Conservation (phyloP, 1,140 invertebrate species). For the Augochlora pura region DNA sequence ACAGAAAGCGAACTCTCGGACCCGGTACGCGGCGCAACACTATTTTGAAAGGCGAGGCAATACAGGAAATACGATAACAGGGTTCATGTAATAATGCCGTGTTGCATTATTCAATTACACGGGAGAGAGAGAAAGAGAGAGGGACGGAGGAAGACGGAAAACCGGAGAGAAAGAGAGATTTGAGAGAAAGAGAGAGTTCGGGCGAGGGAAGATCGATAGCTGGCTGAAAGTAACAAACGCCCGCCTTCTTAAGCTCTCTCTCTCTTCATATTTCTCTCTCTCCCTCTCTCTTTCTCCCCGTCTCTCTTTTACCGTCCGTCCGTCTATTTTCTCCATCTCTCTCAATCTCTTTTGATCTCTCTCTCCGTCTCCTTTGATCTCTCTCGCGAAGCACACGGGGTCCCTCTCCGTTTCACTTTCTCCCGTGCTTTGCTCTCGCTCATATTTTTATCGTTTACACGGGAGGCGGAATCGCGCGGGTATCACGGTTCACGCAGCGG, state of each 20-base stretch:
- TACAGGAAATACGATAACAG: constrained; percentile 40
- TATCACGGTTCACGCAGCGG: constrained; percentile 10
- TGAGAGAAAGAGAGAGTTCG: background rate
- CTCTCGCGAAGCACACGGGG: too few relatives aligned
- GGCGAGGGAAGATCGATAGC: too few relatives aligned
- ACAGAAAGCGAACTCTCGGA: too few relatives aligned
- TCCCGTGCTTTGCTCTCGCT: background rate
- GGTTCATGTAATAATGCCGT: constrained; percentile 37
- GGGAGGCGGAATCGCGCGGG: background rate
- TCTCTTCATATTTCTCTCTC: background rate
- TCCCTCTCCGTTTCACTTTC: too few relatives aligned
- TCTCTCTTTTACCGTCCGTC: background rate
- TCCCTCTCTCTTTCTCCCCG: background rate
- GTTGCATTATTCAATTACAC: constrained; percentile 29
- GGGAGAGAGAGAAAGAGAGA: too few relatives aligned
- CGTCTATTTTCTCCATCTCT: background rate
- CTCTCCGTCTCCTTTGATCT: too few relatives aligned
- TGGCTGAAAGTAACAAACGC: too few relatives aligned
- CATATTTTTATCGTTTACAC: constrained; percentile 46
- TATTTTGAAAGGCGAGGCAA: constrained; percentile 37
- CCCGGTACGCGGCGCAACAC: background rate
- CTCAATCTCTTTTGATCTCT: background rate
- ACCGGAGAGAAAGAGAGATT: background rate
- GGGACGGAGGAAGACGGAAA: too few relatives aligned
- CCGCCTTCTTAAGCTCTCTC: too few relatives aligned